Conservation (phyloP, 1,140 invertebrate genomes). For the Drosophila melanogaster region DNA sequence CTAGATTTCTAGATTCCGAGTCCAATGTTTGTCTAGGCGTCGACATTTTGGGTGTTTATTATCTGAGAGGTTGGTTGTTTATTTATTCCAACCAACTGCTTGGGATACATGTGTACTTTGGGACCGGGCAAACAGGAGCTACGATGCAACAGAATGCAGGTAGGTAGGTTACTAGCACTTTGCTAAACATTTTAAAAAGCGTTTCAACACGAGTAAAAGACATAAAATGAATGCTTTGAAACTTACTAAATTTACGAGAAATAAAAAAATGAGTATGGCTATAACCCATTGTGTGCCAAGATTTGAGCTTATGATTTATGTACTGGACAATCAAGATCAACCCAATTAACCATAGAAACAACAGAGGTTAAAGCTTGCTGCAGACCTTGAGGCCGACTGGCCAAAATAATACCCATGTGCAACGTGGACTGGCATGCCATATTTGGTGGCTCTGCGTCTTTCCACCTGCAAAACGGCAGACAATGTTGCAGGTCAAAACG, state of each 20-base stretch:
- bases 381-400: background rate
- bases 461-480: constrained; percentile 29
- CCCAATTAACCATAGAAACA: constrained; percentile 6
- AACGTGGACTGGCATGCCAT: constrained; percentile 9
- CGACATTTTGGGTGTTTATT: constrained; percentile 41
- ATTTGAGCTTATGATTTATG: constrained; percentile 4
- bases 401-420: constrained; percentile 5
- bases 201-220: no score
- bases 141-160: background rate
- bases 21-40: constrained; percentile 36
- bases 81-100: constrained; percentile 2
- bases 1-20: constrained; percentile 17
- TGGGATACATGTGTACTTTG: background rate
- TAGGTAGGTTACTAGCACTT: background rate
- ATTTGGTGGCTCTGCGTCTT: background rate
- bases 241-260: no score
- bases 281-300: background rate
- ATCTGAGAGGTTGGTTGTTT: background rate
- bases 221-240: background rate
- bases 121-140: background rate
- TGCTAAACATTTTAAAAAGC: background rate
- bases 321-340: constrained; percentile 11
- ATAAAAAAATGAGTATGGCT: background rate
- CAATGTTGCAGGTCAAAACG: constrained; percentile 54
- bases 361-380: constrained; percentile 2